A percentile compares a stretch with the other conserved stretches of the same genome.
These are phyloP conservation scores for Tetheella fluctuosa DNA, from an alignment of 2,888 invertebrate species.

Conservation along the genomic window DNA sequence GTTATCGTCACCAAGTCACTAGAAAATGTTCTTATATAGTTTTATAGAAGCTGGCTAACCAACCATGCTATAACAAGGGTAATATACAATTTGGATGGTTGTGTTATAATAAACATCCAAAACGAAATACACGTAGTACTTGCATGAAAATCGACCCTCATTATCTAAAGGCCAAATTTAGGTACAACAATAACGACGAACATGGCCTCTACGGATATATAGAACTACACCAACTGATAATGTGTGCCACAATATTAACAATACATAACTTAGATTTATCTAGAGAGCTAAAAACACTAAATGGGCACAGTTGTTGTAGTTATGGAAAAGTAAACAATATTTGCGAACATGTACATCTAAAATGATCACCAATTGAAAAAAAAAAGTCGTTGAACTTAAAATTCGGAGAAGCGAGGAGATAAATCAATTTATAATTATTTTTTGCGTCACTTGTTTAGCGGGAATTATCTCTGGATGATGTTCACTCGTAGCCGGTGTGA, in stretches of 20 bases:
- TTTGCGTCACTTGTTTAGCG: constrained; percentile 46
- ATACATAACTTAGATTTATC: background rate
- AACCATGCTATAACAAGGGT: too few species aligned
- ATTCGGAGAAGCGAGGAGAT: constrained; percentile 43
- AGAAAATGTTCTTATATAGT: too few species aligned
- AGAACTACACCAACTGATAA: constrained; percentile 26
- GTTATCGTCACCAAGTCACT: too few species aligned
- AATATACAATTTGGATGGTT: too few species aligned
- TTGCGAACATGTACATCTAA: background rate
- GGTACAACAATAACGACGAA: constrained; percentile 24
- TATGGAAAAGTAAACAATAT: background rate
- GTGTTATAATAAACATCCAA: background rate
- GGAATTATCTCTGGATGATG: constrained; percentile 64
- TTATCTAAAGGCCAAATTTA: constrained; percentile 31
- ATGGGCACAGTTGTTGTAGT: background rate
- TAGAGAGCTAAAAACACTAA: background rate
- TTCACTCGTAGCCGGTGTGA: constrained; percentile 54
- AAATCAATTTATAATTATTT: constrained; percentile 41
- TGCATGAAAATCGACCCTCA: constrained; percentile 11
- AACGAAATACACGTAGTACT: background rate
- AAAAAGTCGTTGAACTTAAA: constrained; percentile 47
- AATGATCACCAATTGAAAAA: constrained; percentile 17
- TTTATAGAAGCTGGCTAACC: too few species aligned
- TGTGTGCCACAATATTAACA: constrained; percentile 12
- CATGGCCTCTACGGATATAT: constrained; percentile 29